These are phyloP conservation scores for Centropyge bicolor DNA, from an alignment of 2,797 vertebrate species.

Conservation along the genomic window DNA sequence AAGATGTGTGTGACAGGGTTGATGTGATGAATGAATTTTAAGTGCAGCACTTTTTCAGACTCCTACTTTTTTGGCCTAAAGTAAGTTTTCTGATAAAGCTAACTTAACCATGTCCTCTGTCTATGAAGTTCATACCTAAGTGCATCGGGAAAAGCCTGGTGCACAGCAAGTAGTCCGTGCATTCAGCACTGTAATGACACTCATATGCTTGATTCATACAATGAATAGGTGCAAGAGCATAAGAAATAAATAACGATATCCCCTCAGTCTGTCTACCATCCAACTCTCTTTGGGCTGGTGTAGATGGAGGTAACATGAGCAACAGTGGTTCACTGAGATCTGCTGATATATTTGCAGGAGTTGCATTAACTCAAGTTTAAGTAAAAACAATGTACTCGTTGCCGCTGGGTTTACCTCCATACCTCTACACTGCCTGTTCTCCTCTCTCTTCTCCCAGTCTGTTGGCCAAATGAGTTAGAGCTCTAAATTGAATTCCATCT, in stretches of 20 bases:
- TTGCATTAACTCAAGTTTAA: constrained; percentile 44
- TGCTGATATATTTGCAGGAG: constrained; percentile 48
- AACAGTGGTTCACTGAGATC: constrained; percentile 23
- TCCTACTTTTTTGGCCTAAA: constrained; percentile 20
- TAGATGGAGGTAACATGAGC: constrained; percentile 14
- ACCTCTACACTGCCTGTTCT: constrained; percentile 40
- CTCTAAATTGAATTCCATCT: constrained; percentile 77
- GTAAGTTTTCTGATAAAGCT: constrained; percentile 26
- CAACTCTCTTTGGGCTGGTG: constrained; percentile 2
- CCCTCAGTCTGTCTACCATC: constrained; percentile 13
- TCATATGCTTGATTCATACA: constrained; percentile 10
- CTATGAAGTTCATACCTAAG: constrained; percentile 11
- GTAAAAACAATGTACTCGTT: constrained; percentile 38
- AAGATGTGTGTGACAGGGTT: constrained; percentile 30
- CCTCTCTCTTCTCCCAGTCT: constrained; percentile 48
- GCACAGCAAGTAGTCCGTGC: constrained; percentile 12
- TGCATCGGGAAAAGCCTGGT: not conserved
- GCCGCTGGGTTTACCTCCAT: constrained; percentile 55
- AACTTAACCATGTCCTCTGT: not conserved
- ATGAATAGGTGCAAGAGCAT: constrained; percentile 14
- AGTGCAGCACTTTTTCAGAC: constrained; percentile 24
- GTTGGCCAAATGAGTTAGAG: constrained; percentile 67
- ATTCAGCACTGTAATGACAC: constrained; percentile 21
- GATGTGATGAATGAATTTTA: constrained; percentile 45
- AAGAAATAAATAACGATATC: constrained; percentile 45